Base-by-base conservation (phyloP, 1,140 invertebrate genomes). In the Mactra quadrangularis region DNA sequence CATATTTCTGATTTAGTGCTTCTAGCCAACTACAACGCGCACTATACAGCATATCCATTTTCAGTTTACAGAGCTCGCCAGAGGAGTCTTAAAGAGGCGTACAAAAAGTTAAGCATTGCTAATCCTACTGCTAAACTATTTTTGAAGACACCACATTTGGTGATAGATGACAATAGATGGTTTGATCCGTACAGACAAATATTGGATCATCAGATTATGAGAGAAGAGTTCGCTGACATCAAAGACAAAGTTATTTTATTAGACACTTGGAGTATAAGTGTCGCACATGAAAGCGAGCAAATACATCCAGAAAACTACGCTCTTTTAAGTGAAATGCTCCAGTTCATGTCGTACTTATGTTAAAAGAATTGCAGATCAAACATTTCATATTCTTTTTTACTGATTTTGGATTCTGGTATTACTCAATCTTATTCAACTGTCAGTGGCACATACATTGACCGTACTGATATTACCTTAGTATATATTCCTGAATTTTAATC, bases 311-410 rank as follows among this genome's bases (percentile, higher is more conserved):
- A 3, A 0, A 33, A 22, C 9, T 11, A 55, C 9, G 62, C 76
- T 55, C 50, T 78, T 33, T 3, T 29, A 2, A 68, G 50, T 38
- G 60, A 66, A 31, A 78, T 78, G 31, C 22, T 53, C 4, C 76
- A 78, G 15, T 64, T 78, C 1, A 68, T 78, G 62, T 3, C 76
- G 29, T 68, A 78, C 47, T 22, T 78, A 53, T 78, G 76, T 50
- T 76, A 45, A 76, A 41, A 41, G n/a, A n/a, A n/a, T n/a, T n/a
- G n/a, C n/a, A n/a, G n/a, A n/a, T n/a, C n/a, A n/a, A n/a, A n/a
- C n/a, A n/a, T n/a, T n/a, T n/a, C n/a, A n/a, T n/a, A n/a, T n/a
- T n/a, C n/a, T n/a, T n/a, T n/a, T n/a, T n/a, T n/a, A n/a, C n/a
- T n/a, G n/a, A n/a, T n/a, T n/a, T n/a, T n/a, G n/a, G n/a, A n/a